These are phyloP conservation scores for Parauchenoglanis ngamensis DNA, from an alignment of 2,797 vertebrate genomes.

Conservation along the genomic window DNA sequence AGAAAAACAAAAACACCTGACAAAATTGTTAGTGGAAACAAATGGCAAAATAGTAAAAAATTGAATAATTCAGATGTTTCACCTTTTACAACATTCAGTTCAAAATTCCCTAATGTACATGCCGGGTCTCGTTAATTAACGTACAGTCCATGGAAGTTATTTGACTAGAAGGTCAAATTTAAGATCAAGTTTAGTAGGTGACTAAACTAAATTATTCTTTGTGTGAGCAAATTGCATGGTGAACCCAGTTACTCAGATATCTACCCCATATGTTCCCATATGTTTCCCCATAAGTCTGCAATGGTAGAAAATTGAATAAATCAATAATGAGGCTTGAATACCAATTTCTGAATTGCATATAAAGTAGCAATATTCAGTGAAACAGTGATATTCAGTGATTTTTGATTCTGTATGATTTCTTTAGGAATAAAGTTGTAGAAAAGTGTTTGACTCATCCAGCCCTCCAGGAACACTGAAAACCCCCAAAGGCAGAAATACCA, in stretches of 20 bases:
- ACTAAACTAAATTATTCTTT: background rate
- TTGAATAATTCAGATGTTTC: background rate
- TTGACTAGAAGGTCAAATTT: background rate
- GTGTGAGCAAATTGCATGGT: background rate
- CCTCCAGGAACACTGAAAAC: background rate
- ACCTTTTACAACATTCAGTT: background rate
- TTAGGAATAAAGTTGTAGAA: background rate
- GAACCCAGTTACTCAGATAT: background rate
- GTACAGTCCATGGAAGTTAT: background rate
- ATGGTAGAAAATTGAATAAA: background rate
- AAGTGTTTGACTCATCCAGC: background rate
- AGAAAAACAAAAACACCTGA: too few relatives aligned
- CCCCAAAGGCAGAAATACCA: background rate
- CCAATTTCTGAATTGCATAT: background rate
- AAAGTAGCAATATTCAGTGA: too few relatives aligned
- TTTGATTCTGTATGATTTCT: too few relatives aligned
- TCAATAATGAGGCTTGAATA: background rate
- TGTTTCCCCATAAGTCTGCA: background rate
- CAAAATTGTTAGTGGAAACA: background rate
- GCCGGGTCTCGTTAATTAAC: background rate
- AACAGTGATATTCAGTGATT: too few relatives aligned
- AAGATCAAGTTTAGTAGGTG: background rate
- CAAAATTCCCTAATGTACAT: background rate
- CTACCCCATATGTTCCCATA: background rate
- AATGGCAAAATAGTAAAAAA: constrained; percentile 4